A percentile compares a stretch with the other conserved stretches of the same genome.
These are phyloP conservation scores for Dendrophyllia cribrosa DNA, from an alignment of 64 coral and sea anemone species.

Conservation along the genomic window DNA sequence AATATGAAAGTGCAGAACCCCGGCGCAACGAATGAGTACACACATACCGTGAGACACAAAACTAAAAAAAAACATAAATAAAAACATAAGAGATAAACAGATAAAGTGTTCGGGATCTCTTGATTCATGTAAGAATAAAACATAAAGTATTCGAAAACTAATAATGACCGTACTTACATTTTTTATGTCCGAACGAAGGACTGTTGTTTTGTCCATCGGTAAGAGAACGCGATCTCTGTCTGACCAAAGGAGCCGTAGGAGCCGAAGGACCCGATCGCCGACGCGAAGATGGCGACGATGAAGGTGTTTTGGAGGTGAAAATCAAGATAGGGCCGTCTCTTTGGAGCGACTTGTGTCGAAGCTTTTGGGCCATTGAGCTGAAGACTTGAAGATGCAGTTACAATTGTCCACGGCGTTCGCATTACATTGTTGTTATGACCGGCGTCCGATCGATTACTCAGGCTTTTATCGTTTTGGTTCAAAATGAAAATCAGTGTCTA, in stretches of 20 bases:
- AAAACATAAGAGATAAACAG: too few relatives aligned
- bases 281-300: background rate
- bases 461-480: too few relatives aligned
- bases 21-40: too few relatives aligned
- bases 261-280: background rate
- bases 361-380: background rate
- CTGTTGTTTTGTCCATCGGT: background rate
- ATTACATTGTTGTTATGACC: background rate
- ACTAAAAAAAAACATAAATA: too few relatives aligned
- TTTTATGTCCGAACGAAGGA: background rate
- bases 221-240: conserved; percentile 10
- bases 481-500: too few relatives aligned
- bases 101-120: too few relatives aligned
- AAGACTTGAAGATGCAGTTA: background rate
- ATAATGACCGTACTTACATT: background rate
- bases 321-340: background rate
- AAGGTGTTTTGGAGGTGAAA: background rate
- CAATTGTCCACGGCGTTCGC: background rate
- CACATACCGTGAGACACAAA: too few relatives aligned
- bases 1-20: too few relatives aligned
- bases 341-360: background rate
- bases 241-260: background rate
- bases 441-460: background rate
- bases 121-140: too few relatives aligned
- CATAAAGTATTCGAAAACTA: too few relatives aligned